Percentiles rank a stretch among this genome's conserved stretches.
Conservation (phyloP, 2,888 invertebrate genomes). For the Heliconius sara region DNA sequence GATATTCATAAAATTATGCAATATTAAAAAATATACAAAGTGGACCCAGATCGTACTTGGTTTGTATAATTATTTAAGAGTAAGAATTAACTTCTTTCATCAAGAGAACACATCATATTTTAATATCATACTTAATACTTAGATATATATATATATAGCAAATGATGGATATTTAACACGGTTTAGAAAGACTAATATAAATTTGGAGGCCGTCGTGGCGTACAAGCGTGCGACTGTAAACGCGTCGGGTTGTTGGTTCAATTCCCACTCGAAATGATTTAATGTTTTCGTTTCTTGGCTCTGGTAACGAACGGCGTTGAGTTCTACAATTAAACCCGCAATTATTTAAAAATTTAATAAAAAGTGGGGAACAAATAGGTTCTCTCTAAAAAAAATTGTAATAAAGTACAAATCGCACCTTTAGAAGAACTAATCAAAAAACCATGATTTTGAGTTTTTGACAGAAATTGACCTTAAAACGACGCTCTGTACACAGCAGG, state of each 20-base stretch:
- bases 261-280: no score
- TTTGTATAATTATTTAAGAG: background rate
- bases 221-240: no score
- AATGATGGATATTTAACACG: background rate
- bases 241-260: no score
- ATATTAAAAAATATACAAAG: constrained; percentile 8
- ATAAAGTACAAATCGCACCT: background rate
- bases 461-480: no score
- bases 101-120: background rate
- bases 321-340: no score
- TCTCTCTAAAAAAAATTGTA: background rate
- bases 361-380: no score
- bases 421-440: no score
- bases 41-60: background rate
- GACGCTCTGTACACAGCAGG: background rate
- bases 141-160: background rate
- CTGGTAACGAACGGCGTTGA: no score
- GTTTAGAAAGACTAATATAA: background rate
- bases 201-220: no score
- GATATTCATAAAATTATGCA: constrained; percentile 7
- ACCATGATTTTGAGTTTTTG: no score
- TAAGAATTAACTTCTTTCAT: background rate
- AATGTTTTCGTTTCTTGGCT: no score
- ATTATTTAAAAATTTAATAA: no score
- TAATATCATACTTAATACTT: background rate